Percentiles rank a stretch among this genome's conserved stretches.
These are phyloP conservation scores for Tinea trinotella DNA, from an alignment of 2,888 invertebrate genomes.

Conservation along the genomic window DNA sequence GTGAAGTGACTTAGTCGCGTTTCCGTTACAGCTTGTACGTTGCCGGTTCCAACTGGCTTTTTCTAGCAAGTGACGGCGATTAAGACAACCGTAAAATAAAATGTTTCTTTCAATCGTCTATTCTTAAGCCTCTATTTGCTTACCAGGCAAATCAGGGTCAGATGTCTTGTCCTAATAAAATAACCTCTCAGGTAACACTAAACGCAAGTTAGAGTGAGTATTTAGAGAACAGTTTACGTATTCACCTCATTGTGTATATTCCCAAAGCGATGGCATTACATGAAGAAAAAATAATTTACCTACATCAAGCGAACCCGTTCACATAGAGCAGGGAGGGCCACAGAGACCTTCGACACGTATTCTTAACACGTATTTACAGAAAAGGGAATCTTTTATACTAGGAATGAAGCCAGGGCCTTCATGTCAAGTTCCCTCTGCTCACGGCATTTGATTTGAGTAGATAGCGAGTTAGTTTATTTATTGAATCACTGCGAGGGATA, in stretches of 20 bases:
- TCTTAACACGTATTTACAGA: constrained; percentile 1
- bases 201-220: no score
- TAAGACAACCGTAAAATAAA: no score
- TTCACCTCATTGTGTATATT: background rate
- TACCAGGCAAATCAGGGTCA: no score
- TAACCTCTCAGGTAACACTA: no score
- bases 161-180: no score
- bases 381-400: background rate
- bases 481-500: background rate
- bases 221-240: background rate
- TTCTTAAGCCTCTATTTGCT: no score
- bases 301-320: constrained; percentile 1
- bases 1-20: no score
- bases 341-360: background rate
- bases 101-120: no score
- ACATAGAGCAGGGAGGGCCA: background rate
- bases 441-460: background rate
- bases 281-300: background rate
- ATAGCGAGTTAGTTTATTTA: background rate
- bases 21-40: no score
- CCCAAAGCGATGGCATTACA: constrained; percentile 8
- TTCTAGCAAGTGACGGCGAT: no score
- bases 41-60: no score
- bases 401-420: background rate
- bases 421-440: background rate